These are phyloP conservation scores for Chloroclysta siterata DNA, from an alignment of 2,888 invertebrate species.

Conservation along the genomic window DNA sequence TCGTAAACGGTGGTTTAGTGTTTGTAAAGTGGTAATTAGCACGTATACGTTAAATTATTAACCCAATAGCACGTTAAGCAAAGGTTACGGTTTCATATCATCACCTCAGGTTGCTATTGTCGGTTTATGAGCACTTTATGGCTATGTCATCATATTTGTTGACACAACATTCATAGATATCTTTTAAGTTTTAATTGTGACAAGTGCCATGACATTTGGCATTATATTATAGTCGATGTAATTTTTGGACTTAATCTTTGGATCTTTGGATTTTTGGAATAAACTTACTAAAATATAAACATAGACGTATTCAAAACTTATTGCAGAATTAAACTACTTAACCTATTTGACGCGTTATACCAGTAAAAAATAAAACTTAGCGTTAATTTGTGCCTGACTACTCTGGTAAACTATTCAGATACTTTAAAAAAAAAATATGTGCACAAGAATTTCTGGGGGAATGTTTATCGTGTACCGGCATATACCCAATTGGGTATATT, in stretches of 20 bases:
- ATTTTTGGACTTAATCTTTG: neutral
- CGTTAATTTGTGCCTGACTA: too few species aligned
- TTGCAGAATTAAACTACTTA: too few species aligned
- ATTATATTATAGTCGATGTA: neutral
- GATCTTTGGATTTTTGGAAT: too few species aligned
- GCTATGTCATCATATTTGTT: constrained; percentile 18
- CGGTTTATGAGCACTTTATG: constrained; percentile 29
- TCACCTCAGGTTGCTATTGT: constrained; percentile 31
- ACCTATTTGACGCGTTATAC: too few species aligned
- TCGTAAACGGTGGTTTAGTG: constrained; percentile 37
- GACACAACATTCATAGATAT: neutral
- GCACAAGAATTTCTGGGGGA: too few species aligned
- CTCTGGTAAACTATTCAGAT: too few species aligned
- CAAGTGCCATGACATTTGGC: neutral
- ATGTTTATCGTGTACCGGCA: too few species aligned
- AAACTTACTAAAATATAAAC: too few species aligned
- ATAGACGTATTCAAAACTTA: too few species aligned
- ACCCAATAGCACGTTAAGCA: constrained; percentile 47
- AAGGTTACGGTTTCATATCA: constrained; percentile 44
- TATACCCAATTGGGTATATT: too few species aligned
- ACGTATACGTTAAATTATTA: constrained; percentile 52
- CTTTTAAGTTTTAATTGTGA: neutral
- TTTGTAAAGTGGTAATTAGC: constrained; percentile 51
- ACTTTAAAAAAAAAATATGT: too few species aligned
- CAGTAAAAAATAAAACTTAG: too few species aligned